Evolutionary conservation across 2,888 invertebrate species (phyloP).

Genomic region (Crossocerus cetratus): DNA sequence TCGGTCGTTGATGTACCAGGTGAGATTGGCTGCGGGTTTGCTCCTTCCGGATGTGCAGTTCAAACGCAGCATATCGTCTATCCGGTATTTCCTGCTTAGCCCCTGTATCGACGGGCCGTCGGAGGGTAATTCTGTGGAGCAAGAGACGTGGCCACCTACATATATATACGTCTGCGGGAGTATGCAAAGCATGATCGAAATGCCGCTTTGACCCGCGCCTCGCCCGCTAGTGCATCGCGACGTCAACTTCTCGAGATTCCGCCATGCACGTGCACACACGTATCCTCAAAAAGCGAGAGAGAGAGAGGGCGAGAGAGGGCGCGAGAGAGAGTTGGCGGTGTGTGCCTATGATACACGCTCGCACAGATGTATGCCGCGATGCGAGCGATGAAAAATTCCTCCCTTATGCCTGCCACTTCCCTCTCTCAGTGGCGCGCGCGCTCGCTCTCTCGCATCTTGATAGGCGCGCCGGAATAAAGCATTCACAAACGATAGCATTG

Average conservation of each 20-base stretch:
- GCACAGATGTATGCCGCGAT: conserved; percentile 1
- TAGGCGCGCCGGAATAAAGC: conserved; percentile 10
- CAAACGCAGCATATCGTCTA: conserved; percentile 68
- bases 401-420: conserved; percentile 45
- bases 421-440: conserved; percentile 23
- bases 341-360: background rate
- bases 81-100: conserved; percentile 71
- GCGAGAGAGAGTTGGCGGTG: too few relatives aligned
- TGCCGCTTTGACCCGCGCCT: conserved; percentile 46
- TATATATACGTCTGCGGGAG: conserved; percentile 36
- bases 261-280: conserved; percentile 23
- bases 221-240: conserved; percentile 3
- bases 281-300: too few relatives aligned
- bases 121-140: conserved; percentile 69
- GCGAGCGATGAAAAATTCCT: conserved; percentile 51
- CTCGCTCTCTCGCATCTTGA: conserved; percentile 41
- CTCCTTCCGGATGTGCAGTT: conserved; percentile 72
- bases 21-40: conserved; percentile 74
- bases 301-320: too few relatives aligned
- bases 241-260: conserved; percentile 48
- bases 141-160: conserved; percentile 40
- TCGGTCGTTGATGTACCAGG: conserved; percentile 74
- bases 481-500: conserved; percentile 7
- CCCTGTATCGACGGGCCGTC: conserved; percentile 72
- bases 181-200: conserved; percentile 53